Evolutionary conservation across 2,888 invertebrate genomes (phyloP).

Genomic region (Candidula unifasciata): DNA sequence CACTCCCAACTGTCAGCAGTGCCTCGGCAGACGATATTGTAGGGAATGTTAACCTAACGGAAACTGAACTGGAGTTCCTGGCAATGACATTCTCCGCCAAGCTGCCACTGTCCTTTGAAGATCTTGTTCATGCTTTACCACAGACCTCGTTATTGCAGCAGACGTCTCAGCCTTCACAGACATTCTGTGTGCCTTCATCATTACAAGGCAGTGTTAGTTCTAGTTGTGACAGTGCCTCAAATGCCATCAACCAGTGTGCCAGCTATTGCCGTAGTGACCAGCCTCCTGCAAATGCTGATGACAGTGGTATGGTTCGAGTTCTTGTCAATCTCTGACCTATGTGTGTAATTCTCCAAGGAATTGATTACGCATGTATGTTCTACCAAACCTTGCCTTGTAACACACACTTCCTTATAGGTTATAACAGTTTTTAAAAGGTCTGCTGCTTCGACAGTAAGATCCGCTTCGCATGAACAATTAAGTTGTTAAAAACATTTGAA

Average conservation of each 20-base stretch:
- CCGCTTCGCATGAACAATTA: too few relatives aligned
- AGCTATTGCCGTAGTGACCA: slow-evolving; percentile 49
- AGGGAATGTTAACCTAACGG: slow-evolving; percentile 43
- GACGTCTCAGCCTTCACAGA: slow-evolving; percentile 45
- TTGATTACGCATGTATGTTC: neutral
- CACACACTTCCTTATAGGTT: too few relatives aligned
- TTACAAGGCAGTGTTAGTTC: slow-evolving; percentile 39
- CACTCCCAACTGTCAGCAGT: slow-evolving; percentile 11
- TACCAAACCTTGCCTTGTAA: slow-evolving; percentile 10
- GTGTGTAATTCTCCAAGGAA: neutral
- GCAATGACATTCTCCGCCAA: slow-evolving; percentile 50
- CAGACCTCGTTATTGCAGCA: slow-evolving; percentile 40
- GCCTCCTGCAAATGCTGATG: slow-evolving; percentile 46
- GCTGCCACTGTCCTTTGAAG: slow-evolving; percentile 48
- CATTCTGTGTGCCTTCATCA: slow-evolving; percentile 51
- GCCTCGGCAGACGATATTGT: slow-evolving; percentile 46
- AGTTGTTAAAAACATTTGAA: too few relatives aligned
- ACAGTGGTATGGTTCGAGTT: slow-evolving; percentile 44
- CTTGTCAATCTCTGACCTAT: slow-evolving; percentile 45
- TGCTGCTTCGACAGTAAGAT: too few relatives aligned
- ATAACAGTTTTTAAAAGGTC: too few relatives aligned
- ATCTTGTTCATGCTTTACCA: slow-evolving; percentile 46
- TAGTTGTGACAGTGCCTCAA: slow-evolving; percentile 26
- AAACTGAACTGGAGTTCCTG: slow-evolving; percentile 46
- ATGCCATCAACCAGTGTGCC: slow-evolving; percentile 47